phyloP scores from a whole-genome alignment of 2,888 invertebrate species.

The Cantharis lateralis region DNA sequence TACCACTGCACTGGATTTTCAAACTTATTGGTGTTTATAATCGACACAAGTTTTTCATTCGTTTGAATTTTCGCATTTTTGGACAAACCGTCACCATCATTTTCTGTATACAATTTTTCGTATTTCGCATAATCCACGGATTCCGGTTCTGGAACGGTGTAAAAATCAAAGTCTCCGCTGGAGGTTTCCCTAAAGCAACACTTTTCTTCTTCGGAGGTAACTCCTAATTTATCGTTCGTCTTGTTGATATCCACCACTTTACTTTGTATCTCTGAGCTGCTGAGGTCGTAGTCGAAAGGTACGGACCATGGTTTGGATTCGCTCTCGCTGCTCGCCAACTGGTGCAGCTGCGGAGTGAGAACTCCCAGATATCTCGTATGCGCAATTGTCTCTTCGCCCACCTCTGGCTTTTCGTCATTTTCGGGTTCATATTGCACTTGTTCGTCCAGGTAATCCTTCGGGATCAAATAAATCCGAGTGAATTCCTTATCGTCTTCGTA shows the following conservation, averaged over 20 bases:
- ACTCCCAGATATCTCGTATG: slow-evolving; percentile 47
- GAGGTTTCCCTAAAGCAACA: slow-evolving; percentile 1
- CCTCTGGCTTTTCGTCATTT: not conserved
- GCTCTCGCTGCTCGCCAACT: slow-evolving; percentile 42
- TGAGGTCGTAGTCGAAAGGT: slow-evolving; percentile 48
- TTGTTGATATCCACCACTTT: not conserved
- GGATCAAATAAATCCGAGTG: not conserved
- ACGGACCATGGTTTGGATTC: slow-evolving; percentile 43
- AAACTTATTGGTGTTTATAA: slow-evolving; percentile 11
- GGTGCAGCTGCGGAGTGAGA: slow-evolving; percentile 41
- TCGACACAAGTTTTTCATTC: slow-evolving; percentile 4
- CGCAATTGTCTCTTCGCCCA: slow-evolving; percentile 6
- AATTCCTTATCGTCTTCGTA: not conserved
- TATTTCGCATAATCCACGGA: not conserved
- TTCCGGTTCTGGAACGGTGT: slow-evolving; percentile 12
- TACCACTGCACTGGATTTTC: slow-evolving; percentile 1
- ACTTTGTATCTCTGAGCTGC: slow-evolving; percentile 41
- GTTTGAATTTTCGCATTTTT: slow-evolving; percentile 19
- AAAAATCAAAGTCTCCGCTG: slow-evolving; percentile 11
- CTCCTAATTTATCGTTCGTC: not conserved
- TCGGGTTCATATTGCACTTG: not conserved
- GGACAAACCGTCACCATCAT: slow-evolving; percentile 1
- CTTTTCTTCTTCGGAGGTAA: not conserved
- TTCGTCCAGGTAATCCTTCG: not conserved
- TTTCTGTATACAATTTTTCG: not conserved